Evolutionary conservation across 2,113 vertebrate genomes (phyloP).

Genomic region (Pygoscelis antarcticus): DNA sequence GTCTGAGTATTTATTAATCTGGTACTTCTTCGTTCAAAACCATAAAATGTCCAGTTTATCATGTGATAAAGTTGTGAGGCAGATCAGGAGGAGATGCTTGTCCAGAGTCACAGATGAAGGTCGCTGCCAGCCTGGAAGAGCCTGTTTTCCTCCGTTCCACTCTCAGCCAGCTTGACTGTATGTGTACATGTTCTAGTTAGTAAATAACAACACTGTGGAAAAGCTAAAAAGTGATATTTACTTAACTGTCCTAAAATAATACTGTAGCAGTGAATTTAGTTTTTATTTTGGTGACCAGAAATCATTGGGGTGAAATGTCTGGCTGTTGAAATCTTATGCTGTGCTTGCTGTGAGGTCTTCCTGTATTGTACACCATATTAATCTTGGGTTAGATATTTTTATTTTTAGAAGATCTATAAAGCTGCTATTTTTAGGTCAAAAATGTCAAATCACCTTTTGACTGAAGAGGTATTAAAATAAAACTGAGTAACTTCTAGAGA

Average conservation of each 20-base stretch:
- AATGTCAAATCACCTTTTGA: not conserved
- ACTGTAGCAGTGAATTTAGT: not conserved
- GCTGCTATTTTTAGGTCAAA: slow-evolving; percentile 16
- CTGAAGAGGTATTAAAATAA: slow-evolving; percentile 18
- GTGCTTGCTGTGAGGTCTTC: not conserved
- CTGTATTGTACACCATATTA: not conserved
- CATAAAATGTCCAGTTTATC: not conserved
- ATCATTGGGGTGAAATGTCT: not conserved
- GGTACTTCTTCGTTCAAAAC: not conserved
- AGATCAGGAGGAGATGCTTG: not conserved
- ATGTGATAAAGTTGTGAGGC: not conserved
- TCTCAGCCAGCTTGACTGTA: not conserved
- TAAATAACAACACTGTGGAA: not conserved
- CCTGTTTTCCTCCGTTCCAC: not conserved
- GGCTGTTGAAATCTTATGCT: not conserved
- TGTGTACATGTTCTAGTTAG: not conserved
- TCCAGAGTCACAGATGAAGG: not conserved
- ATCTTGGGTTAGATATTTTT: not conserved
- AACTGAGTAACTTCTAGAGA: not conserved
- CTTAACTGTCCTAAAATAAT: slow-evolving; percentile 2
- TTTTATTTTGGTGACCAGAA: slow-evolving; percentile 31
- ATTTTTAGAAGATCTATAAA: not conserved
- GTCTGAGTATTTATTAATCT: not conserved
- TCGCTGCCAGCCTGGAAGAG: not conserved
- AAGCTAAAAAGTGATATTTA: not conserved